Base-by-base conservation (phyloP, 2,797 vertebrate species). In the Macrochelys suwanniensis region DNA sequence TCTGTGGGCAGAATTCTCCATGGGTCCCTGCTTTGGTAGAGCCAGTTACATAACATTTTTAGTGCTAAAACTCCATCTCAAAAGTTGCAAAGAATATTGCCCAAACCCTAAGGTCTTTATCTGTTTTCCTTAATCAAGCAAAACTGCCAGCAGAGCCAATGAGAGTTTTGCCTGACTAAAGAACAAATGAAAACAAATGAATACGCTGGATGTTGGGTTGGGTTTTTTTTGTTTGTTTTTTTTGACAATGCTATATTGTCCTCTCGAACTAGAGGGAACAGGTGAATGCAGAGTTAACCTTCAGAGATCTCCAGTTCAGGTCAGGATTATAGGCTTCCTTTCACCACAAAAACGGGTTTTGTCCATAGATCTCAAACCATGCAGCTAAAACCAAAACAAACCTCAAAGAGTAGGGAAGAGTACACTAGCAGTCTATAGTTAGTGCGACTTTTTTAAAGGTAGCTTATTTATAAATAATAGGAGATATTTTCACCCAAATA, bases 141-240 rank as follows among this genome's bases (percentile, higher is more conserved):
- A 90, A 87, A 5, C 26, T 47, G 23, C 3, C 68, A 93, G 90
- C 93, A 76, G 86, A 53, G 0, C 10, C 13, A 26, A 49, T 17
- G 59, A 21, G 68, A 76, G 11, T 31, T 90, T 77, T 82, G 33
- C 45, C 87, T 90, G 42, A 77, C 49, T 84, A 88, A 6, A 5
- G 49, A 25, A 9, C 76, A 92, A 95, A 85, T n/a, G 85, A 93
- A 89, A 94, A 0, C 33, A 89, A 26, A 71, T 9, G 12, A 11
- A 76, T 19, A 49, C 42, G 83, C 49, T 0, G 0, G 16, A 79
- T 78, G n/a, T 5, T 25, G 23, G 26, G 59, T 13, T 7, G 31
- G 31, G 92, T 90, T 61, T 25, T 93, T 90, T 71, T 21, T 42
- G 3, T 42, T 7, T 61, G 31, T 93, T 90, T 61, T 25, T 93